These are phyloP conservation scores for Ochotona curzoniae DNA, from an alignment of 2,113 vertebrate genomes.

Conservation along the genomic window DNA sequence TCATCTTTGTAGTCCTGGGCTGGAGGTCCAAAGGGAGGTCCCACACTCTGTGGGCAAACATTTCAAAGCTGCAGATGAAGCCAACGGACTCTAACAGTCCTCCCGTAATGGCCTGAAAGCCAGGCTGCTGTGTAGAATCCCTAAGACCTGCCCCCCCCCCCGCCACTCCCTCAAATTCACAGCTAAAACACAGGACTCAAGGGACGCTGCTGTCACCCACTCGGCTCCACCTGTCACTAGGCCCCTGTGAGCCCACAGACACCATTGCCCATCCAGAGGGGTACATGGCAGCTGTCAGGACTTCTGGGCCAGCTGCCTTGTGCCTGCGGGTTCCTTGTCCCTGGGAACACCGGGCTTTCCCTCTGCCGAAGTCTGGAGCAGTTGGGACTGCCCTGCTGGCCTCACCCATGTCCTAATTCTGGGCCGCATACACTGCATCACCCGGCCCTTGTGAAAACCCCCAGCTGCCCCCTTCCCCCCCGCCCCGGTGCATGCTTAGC, in stretches of 20 bases:
- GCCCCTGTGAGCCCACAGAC: not conserved
- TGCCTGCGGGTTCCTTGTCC: not conserved
- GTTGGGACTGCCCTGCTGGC: too few relatives aligned
- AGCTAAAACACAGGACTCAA: not conserved
- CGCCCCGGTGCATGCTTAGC: accelerated
- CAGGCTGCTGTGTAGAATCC: not conserved
- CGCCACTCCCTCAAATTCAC: not conserved
- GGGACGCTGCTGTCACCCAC: not conserved
- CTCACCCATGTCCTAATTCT: not conserved
- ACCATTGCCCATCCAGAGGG: not conserved
- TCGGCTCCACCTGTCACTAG: not conserved
- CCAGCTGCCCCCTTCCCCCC: not conserved
- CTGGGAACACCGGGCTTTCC: not conserved
- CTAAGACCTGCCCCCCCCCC: too few relatives aligned
- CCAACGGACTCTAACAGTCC: not conserved
- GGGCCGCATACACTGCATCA: not conserved
- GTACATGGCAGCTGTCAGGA: not conserved
- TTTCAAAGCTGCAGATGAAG: not conserved
- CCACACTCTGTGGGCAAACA: not conserved
- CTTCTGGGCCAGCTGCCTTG: not conserved
- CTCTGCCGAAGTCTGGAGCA: not conserved
- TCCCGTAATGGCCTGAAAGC: not conserved
- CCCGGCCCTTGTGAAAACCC: not conserved
- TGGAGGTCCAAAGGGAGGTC: not conserved
- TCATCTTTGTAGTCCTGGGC: not conserved